phyloP scores from a whole-genome alignment of 2,113 vertebrate genomes.

The Xyliphius kryptos region DNA sequence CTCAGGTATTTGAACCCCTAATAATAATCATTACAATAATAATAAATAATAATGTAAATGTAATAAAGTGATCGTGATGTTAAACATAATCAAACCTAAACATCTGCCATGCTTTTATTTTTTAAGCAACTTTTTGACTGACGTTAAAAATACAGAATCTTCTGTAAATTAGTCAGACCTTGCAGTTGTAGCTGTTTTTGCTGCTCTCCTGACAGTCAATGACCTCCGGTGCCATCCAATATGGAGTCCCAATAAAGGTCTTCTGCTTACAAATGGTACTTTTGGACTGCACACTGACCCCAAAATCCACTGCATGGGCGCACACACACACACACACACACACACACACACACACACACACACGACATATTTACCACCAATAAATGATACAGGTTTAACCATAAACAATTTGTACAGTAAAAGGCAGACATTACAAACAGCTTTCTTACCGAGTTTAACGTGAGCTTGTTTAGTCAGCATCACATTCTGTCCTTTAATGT shows the following conservation, averaged over 20 bases:
- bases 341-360: conserved; percentile 5
- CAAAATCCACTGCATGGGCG: conserved; percentile 75
- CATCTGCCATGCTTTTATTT: too few species aligned
- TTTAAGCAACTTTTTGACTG: too few species aligned
- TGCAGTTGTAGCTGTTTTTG: conserved; percentile 78
- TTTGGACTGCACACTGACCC: conserved; percentile 85
- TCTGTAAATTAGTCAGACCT: conserved; percentile 58
- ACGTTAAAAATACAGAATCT: too few species aligned
- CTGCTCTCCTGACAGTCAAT: conserved; percentile 85
- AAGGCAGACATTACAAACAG: conserved; percentile 17
- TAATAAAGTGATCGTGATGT: too few species aligned
- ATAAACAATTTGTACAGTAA: background rate
- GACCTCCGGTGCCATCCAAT: conserved; percentile 91
- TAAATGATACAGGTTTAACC: too few species aligned
- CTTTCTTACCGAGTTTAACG: conserved; percentile 79
- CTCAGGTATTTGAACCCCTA: too few species aligned
- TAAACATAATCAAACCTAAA: too few species aligned
- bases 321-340: conserved; percentile 19
- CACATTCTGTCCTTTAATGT: conserved; percentile 92
- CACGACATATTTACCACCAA: background rate
- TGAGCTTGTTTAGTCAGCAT: conserved; percentile 84
- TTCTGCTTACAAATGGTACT: conserved; percentile 77
- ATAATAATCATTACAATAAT: too few species aligned
- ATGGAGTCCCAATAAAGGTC: conserved; percentile 88
- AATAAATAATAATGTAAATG: too few species aligned